A percentile compares a stretch with the other conserved stretches of the same genome.
phyloP scores from a whole-genome alignment of 2,888 invertebrate genomes.

The Trissoscelio sp. region DNA sequence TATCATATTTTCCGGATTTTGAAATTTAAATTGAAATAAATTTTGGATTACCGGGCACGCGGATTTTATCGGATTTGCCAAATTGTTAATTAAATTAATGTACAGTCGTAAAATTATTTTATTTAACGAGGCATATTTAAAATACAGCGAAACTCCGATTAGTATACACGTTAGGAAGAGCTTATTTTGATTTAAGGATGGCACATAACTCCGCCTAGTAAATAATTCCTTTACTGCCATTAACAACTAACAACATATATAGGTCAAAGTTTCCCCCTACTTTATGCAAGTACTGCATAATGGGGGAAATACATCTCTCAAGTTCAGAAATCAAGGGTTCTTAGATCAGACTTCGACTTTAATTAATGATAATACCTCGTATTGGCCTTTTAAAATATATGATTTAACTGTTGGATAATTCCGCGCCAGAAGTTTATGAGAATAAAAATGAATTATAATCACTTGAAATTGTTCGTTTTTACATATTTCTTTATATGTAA shows the following conservation, averaged over 20 bases:
- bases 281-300: constrained; percentile 15
- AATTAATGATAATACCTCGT: constrained; percentile 15
- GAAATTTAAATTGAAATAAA: constrained; percentile 7
- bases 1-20: background rate
- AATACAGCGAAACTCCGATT: constrained; percentile 2
- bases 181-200: constrained; percentile 11
- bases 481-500: too few species aligned
- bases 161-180: background rate
- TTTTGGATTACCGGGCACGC: background rate
- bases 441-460: too few species aligned
- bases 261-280: constrained; percentile 16
- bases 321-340: constrained; percentile 27
- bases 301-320: constrained; percentile 10
- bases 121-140: constrained; percentile 8
- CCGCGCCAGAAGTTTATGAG: too few species aligned
- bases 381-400: constrained; percentile 1
- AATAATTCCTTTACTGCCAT: constrained; percentile 19
- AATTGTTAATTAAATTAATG: background rate
- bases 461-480: too few species aligned
- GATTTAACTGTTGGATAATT: too few species aligned
- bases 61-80: background rate
- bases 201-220: background rate
- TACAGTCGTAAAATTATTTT: background rate
- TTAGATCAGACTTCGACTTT: constrained; percentile 26
- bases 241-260: constrained; percentile 29